phyloP scores from a whole-genome alignment of 1,140 invertebrate genomes.

The Fopius arisanus region DNA sequence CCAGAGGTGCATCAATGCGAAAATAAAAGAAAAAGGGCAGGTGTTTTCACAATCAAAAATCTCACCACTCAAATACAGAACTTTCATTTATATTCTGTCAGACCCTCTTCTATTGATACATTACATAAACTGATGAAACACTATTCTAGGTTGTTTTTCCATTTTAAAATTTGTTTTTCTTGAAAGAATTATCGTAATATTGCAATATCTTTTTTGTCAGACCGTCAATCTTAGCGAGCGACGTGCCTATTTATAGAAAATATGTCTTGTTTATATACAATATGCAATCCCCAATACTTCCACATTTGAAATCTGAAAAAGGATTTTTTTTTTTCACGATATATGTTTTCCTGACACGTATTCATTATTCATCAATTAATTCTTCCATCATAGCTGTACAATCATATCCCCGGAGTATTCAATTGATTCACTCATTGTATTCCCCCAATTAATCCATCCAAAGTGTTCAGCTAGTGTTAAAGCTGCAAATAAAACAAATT shows the following conservation, averaged over 20 bases:
- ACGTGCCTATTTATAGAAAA: conserved; percentile 65
- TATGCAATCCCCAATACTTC: conserved; percentile 53
- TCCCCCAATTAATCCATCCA: conserved; percentile 9
- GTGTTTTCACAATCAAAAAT: conserved; percentile 13
- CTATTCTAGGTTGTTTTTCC: conserved; percentile 57
- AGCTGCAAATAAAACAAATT: conserved; percentile 26
- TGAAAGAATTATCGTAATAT: conserved; percentile 67
- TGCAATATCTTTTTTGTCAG: conserved; percentile 62
- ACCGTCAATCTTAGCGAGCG: conserved; percentile 58
- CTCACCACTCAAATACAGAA: conserved; percentile 60
- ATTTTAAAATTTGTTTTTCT: conserved; percentile 8
- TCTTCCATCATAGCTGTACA: conserved; percentile 59
- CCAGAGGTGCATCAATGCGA: neutral
- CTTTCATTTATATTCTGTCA: conserved; percentile 65
- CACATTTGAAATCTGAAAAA: neutral
- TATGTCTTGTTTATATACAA: conserved; percentile 67
- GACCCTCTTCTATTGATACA: conserved; percentile 65
- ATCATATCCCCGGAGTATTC: conserved; percentile 60
- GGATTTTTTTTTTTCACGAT: conserved; percentile 53
- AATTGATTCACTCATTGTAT: conserved; percentile 4
- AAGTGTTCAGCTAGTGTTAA: conserved; percentile 21
- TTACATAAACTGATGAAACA: conserved; percentile 67
- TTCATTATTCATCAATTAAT: conserved; percentile 49
- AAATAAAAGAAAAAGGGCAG: neutral
- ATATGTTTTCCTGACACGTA: conserved; percentile 45